phyloP scores from a whole-genome alignment of 2,888 invertebrate species.

The Melipona bicolor region DNA sequence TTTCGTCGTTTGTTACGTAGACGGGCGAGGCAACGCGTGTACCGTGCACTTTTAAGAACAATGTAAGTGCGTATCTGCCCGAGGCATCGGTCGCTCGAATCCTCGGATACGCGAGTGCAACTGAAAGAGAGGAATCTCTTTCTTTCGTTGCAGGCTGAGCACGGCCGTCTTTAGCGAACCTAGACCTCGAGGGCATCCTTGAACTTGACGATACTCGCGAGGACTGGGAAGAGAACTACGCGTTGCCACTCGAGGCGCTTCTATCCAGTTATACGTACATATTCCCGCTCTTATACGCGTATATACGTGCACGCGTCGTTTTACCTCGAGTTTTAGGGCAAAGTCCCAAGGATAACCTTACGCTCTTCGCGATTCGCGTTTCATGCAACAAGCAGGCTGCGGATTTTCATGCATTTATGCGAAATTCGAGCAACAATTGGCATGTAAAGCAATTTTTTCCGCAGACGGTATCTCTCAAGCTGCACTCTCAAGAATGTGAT shows the following conservation, averaged over 20 bases:
- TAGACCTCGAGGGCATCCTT: constrained; percentile 67
- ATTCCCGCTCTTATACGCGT: background rate
- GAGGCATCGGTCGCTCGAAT: constrained; percentile 48
- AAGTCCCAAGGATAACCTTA: background rate
- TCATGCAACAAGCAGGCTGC: too few relatives aligned
- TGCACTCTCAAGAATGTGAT: too few relatives aligned
- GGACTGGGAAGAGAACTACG: constrained; percentile 51
- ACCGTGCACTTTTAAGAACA: constrained; percentile 51
- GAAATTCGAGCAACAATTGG: too few relatives aligned
- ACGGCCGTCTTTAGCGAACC: constrained; percentile 50
- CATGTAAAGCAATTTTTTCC: too few relatives aligned
- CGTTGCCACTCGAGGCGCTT: constrained; percentile 45
- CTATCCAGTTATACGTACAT: constrained; percentile 47
- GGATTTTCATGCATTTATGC: too few relatives aligned
- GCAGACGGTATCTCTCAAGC: too few relatives aligned
- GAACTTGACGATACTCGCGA: constrained; percentile 64
- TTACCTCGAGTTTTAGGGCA: background rate
- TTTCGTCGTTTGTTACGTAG: constrained; percentile 43
- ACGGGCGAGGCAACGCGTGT: constrained; percentile 33
- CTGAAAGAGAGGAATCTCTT: constrained; percentile 44
- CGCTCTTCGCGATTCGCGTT: too few relatives aligned
- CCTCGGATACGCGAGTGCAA: constrained; percentile 36
- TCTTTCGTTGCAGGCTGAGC: constrained; percentile 17
- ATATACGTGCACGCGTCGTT: background rate
- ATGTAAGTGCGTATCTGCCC: constrained; percentile 47